phyloP scores from a whole-genome alignment of 2,888 invertebrate species.

The Tridacna crocea region DNA sequence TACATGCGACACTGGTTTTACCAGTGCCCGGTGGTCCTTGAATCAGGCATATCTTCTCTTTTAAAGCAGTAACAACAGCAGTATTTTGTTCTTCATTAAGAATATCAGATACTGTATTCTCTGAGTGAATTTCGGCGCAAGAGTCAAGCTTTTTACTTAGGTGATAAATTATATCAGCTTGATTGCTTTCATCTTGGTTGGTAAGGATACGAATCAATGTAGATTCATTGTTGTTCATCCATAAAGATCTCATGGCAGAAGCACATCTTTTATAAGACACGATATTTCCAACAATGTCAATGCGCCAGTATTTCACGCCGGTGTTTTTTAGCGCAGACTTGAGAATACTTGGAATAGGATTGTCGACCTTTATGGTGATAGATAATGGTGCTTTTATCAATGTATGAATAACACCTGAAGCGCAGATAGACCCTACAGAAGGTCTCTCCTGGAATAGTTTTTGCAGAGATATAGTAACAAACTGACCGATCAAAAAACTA shows the following conservation, averaged over 20 bases:
- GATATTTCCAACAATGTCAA: constrained; percentile 49
- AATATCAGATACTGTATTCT: not conserved
- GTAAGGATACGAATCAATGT: not conserved
- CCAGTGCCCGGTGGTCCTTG: constrained; percentile 61
- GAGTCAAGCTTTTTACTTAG: not conserved
- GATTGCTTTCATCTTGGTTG: not conserved
- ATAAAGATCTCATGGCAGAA: constrained; percentile 22
- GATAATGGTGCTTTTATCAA: constrained; percentile 45
- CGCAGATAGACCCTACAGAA: not conserved
- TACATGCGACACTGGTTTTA: constrained; percentile 50
- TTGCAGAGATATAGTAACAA: constrained; percentile 42
- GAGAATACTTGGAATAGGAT: constrained; percentile 29
- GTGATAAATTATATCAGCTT: not conserved
- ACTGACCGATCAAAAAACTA: constrained; percentile 39
- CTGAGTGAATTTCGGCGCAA: not conserved
- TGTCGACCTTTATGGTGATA: constrained; percentile 41
- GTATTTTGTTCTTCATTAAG: constrained; percentile 31
- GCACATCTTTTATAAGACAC: constrained; percentile 40
- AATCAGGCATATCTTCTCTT: constrained; percentile 35
- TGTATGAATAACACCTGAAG: constrained; percentile 35
- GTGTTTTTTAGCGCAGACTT: not conserved
- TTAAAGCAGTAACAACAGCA: constrained; percentile 31
- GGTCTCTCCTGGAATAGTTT: not conserved
- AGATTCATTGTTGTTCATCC: not conserved
- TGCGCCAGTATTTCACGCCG: constrained; percentile 34